A percentile compares a stretch with the other conserved stretches of the same genome.
Evolutionary conservation across 2,113 vertebrate genomes (phyloP).

Genomic region (Scophthalmus maximus): DNA sequence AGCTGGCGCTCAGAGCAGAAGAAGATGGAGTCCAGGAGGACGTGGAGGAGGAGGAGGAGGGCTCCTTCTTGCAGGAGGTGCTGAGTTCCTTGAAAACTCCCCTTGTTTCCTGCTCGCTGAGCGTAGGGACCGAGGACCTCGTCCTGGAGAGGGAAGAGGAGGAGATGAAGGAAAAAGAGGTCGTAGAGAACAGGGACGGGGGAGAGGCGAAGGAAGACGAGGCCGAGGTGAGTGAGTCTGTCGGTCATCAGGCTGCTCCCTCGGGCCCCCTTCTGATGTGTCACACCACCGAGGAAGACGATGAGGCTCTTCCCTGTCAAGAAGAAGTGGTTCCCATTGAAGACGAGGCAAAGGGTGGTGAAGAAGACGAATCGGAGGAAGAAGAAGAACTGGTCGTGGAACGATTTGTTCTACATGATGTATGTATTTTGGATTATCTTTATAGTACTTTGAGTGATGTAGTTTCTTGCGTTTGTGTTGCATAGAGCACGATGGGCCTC

Average conservation of each 20-base stretch:
- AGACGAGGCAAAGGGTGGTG: slow-evolving; percentile 14
- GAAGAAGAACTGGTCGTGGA: slow-evolving; percentile 52
- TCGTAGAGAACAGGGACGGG: slow-evolving; percentile 16
- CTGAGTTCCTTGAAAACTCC: slow-evolving; percentile 81
- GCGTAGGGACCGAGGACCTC: slow-evolving; percentile 44
- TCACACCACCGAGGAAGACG: slow-evolving; percentile 10
- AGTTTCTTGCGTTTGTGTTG: not conserved
- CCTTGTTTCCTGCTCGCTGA: slow-evolving; percentile 47
- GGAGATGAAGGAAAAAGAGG: slow-evolving; percentile 17
- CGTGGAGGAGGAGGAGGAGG: slow-evolving; percentile 62
- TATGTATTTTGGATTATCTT: slow-evolving; percentile 41
- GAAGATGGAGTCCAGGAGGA: slow-evolving; percentile 24
- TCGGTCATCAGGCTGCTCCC: slow-evolving; percentile 6
- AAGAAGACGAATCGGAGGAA: slow-evolving; percentile 1
- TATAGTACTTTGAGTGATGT: not conserved
- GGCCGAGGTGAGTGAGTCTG: slow-evolving; percentile 4
- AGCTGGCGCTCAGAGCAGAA: slow-evolving; percentile 17
- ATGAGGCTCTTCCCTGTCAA: slow-evolving; percentile 23
- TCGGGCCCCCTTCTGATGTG: not conserved
- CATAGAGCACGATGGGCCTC: not conserved
- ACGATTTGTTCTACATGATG: slow-evolving; percentile 23
- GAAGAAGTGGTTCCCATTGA: slow-evolving; percentile 9
- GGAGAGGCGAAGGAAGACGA: slow-evolving; percentile 31
- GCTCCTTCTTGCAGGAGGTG: slow-evolving; percentile 81
- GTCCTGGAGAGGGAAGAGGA: slow-evolving; percentile 53